phyloP scores from a whole-genome alignment of 2,113 vertebrate genomes.

The Microcebus tavaratra region DNA sequence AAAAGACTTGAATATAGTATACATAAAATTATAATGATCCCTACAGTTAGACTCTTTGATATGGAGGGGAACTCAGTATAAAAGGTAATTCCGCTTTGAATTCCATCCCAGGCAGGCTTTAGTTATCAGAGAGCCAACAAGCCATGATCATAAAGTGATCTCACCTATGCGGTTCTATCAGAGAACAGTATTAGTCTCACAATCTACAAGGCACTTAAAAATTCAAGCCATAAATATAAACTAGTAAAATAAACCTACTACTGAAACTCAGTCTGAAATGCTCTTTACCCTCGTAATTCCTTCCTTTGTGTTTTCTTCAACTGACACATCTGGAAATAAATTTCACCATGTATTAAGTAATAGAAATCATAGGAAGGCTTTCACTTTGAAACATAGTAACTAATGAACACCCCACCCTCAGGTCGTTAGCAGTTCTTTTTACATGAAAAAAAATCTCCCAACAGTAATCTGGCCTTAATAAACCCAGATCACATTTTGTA shows the following conservation, averaged over 20 bases:
- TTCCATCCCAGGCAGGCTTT: background rate
- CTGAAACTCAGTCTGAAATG: background rate
- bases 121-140: background rate
- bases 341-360: background rate
- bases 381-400: constrained; percentile 50
- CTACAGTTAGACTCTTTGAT: background rate
- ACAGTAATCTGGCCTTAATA: background rate
- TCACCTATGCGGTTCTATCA: background rate
- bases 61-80: background rate
- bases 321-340: constrained; percentile 44
- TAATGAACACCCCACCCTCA: background rate
- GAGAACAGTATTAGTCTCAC: background rate
- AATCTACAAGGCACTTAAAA: constrained; percentile 30
- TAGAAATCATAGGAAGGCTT: background rate
- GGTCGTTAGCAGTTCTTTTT: background rate
- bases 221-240: constrained; percentile 15
- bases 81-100: constrained; percentile 1
- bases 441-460: constrained; percentile 25
- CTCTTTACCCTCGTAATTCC: background rate
- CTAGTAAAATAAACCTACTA: constrained; percentile 24
- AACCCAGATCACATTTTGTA: background rate
- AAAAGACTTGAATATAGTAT: background rate
- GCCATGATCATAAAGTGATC: background rate
- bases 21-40: background rate
- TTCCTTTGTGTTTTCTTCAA: constrained; percentile 30